Base-by-base conservation (phyloP, 2,113 vertebrate species). In the Salvator merianae region DNA sequence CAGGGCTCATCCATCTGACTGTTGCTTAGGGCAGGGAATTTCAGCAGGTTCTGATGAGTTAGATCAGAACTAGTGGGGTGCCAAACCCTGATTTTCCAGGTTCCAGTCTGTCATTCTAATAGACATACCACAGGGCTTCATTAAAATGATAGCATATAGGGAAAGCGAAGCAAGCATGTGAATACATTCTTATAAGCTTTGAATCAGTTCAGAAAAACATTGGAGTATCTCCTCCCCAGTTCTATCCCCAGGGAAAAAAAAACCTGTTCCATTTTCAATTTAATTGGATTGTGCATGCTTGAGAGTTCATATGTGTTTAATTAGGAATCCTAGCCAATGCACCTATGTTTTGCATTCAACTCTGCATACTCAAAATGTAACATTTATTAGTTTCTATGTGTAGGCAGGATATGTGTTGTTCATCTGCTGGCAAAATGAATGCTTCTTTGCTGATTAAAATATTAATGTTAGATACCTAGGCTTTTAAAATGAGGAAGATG, bases 381-480 rank as follows among this genome's bases (percentile, higher is more conserved):
- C 38, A 13, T 78, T 36, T 79, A 36, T 75, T 71, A 3, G 2
- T 40, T 87, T 63, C 70, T 79, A 43, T 72, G 59, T 53, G 3
- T 59, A 88, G 82, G 68, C 38, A 79, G 63, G 55, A 59, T 38
- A 59, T 71, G 24, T 0, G 4, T 28, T 83, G 10, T 66, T 77
- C 71, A 71, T 59, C 38, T 84, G 24, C 30, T 77, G 73, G 53
- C 34, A 88, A 32, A 22, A 66, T 43, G 80, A 89, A 18, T 63
- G 0, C 30, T 20, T 75, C 43, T 88, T 84, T 3, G 32, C 1
- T 2, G 1, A 3, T 77, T 88, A 59, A 32, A 80, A 81, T 66
- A 79, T 50, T 24, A 81, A 59, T 71, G 22, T 1, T 7, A 81
- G 59, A 50, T 3, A 84, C 0, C 13, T 81, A 5, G 40, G 6